Conservation (phyloP, 2,113 vertebrate species). For the Eretmochelys imbricata region DNA sequence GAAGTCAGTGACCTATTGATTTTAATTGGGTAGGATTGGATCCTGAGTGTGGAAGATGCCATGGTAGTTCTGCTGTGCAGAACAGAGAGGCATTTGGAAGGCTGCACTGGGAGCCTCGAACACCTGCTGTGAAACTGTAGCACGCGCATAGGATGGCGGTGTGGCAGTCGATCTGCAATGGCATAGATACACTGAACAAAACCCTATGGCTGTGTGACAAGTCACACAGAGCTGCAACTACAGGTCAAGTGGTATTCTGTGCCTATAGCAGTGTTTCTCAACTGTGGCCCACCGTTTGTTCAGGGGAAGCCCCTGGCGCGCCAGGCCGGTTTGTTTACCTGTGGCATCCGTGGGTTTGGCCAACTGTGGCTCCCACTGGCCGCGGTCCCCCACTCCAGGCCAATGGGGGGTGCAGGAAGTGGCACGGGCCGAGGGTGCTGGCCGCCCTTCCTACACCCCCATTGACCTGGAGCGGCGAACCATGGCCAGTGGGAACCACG, state of each 20-base stretch:
- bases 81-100: not conserved
- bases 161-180: not conserved
- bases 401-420: no score
- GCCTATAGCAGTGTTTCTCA: no score
- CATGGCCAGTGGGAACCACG: no score
- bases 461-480: no score
- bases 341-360: no score
- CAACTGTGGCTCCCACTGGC: no score
- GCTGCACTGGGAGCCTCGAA: rapidly evolving
- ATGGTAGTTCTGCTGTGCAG: not conserved
- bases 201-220: not conserved
- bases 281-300: no score
- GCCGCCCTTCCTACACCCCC: no score
- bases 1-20: not conserved
- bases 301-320: no score
- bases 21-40: not conserved
- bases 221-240: not conserved
- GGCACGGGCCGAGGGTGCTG: no score
- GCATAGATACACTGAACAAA: not conserved
- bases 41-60: not conserved
- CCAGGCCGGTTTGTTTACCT: no score
- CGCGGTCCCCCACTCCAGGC: no score
- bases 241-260: not conserved
- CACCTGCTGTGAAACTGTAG: not conserved
- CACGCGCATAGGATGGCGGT: not conserved